Evolutionary conservation across 2,113 vertebrate species (phyloP).

Genomic region (Pimephales promelas): DNA sequence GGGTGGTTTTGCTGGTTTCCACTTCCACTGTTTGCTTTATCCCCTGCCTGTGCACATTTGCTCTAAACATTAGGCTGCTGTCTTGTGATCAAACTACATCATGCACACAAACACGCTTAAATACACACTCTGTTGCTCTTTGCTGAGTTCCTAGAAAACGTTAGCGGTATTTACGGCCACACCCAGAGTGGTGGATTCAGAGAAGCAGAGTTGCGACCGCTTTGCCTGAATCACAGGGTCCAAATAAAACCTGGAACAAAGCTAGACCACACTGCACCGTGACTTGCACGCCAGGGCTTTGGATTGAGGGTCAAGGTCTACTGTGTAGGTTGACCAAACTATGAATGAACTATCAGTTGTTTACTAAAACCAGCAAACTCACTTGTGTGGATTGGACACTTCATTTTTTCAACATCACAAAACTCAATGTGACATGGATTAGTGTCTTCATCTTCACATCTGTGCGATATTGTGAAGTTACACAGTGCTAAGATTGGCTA

Average conservation of each 20-base stretch:
- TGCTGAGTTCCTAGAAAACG: slow-evolving; percentile 33
- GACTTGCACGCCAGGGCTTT: not conserved
- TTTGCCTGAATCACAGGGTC: slow-evolving; percentile 9
- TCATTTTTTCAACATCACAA: not conserved
- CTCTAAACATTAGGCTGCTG: slow-evolving; percentile 1
- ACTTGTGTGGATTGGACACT: not conserved
- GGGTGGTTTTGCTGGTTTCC: slow-evolving; percentile 53
- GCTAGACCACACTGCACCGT: not conserved
- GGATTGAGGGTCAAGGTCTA: slow-evolving; percentile 11
- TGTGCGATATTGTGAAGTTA: not conserved
- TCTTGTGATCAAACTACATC: slow-evolving; percentile 22
- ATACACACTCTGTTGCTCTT: slow-evolving; percentile 5
- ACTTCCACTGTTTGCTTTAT: slow-evolving; percentile 31
- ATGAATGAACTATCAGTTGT: not conserved
- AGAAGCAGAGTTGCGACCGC: not conserved
- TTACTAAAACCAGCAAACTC: not conserved
- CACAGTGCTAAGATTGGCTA: not conserved
- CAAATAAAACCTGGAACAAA: not conserved
- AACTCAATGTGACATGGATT: not conserved
- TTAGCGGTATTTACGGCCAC: slow-evolving; percentile 23
- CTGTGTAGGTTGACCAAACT: not conserved
- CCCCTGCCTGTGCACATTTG: slow-evolving; percentile 25
- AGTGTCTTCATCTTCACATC: not conserved
- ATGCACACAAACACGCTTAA: slow-evolving; percentile 10
- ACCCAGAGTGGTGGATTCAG: slow-evolving; percentile 23